Evolutionary conservation across 1,140 invertebrate species (phyloP).

Genomic region (Choristoneura fumiferana): DNA sequence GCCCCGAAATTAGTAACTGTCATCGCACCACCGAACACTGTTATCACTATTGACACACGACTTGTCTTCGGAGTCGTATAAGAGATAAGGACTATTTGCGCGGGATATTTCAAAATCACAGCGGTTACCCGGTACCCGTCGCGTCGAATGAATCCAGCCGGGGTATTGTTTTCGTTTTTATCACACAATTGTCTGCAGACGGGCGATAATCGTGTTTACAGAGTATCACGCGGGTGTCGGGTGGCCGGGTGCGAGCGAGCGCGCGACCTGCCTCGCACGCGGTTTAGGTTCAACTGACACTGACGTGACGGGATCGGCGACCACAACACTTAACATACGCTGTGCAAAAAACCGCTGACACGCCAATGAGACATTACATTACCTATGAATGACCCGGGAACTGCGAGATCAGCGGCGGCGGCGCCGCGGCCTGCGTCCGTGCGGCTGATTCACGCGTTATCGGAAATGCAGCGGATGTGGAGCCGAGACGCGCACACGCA

Average conservation of each 20-base stretch:
- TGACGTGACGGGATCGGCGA: slow-evolving; percentile 16
- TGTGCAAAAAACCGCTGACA: slow-evolving; percentile 48
- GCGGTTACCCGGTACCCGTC: slow-evolving; percentile 29
- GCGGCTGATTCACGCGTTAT: slow-evolving; percentile 63
- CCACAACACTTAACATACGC: slow-evolving; percentile 34
- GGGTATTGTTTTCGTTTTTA: slow-evolving; percentile 47
- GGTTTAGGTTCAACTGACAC: slow-evolving; percentile 39
- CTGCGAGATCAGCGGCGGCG: slow-evolving; percentile 37
- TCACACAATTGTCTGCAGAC: slow-evolving; percentile 30
- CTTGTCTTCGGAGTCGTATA: slow-evolving; percentile 15
- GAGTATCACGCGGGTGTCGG: slow-evolving; percentile 31
- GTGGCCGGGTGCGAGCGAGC: slow-evolving; percentile 19
- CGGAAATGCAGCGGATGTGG: slow-evolving; percentile 61
- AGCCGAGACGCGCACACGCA: slow-evolving; percentile 39
- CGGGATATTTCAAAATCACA: slow-evolving; percentile 29
- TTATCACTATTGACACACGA: slow-evolving; percentile 28
- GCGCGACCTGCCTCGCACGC: slow-evolving; percentile 25
- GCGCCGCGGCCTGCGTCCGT: slow-evolving; percentile 16
- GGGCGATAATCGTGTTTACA: slow-evolving; percentile 40
- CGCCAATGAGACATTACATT: slow-evolving; percentile 22
- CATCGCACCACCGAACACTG: slow-evolving; percentile 14
- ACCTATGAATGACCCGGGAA: slow-evolving; percentile 39
- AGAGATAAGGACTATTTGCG: slow-evolving; percentile 4
- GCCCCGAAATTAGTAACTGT: slow-evolving; percentile 23
- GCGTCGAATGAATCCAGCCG: slow-evolving; percentile 29